Conservation (phyloP, 2,797 vertebrate species). For the Decapterus maruadsi region DNA sequence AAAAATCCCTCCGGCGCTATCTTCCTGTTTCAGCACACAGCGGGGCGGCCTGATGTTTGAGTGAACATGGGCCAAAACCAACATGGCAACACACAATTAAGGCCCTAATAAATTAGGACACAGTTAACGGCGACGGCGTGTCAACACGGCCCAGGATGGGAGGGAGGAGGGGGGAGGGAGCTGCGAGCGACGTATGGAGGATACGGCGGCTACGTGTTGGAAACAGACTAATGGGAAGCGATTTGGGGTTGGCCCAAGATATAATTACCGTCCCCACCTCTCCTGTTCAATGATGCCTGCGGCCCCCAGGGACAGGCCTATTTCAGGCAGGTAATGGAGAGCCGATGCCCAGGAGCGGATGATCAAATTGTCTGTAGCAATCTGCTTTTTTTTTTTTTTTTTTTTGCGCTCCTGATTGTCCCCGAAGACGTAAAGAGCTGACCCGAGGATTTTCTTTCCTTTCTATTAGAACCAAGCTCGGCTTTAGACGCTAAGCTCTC, state of each 20-base stretch:
- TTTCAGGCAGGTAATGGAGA: constrained; percentile 86
- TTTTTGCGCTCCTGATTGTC: constrained; percentile 68
- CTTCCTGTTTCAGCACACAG: constrained; percentile 57
- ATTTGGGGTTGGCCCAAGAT: constrained; percentile 84
- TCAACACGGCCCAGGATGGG: constrained; percentile 56
- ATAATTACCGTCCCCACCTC: constrained; percentile 88
- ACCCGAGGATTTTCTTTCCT: constrained; percentile 68
- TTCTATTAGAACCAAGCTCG: constrained; percentile 59
- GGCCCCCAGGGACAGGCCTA: constrained; percentile 79
- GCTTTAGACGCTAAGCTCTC: constrained; percentile 72
- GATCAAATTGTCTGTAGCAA: constrained; percentile 83
- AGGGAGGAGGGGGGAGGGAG: background rate
- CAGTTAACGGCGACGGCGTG: constrained; percentile 63
- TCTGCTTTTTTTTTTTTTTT: constrained; percentile 80
- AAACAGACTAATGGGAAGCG: constrained; percentile 84
- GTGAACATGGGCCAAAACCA: constrained; percentile 71
- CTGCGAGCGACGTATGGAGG: constrained; percentile 74
- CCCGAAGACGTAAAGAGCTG: constrained; percentile 82
- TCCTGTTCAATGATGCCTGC: constrained; percentile 86
- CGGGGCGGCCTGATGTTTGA: constrained; percentile 66
- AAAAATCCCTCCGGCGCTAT: constrained; percentile 50
- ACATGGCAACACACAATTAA: constrained; percentile 78
- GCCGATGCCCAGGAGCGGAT: constrained; percentile 71
- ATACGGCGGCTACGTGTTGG: constrained; percentile 62
- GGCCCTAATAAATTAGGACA: constrained; percentile 74